Evolutionary conservation across 1,140 invertebrate species (phyloP).

Genomic region (Frieseomelitta varia): DNA sequence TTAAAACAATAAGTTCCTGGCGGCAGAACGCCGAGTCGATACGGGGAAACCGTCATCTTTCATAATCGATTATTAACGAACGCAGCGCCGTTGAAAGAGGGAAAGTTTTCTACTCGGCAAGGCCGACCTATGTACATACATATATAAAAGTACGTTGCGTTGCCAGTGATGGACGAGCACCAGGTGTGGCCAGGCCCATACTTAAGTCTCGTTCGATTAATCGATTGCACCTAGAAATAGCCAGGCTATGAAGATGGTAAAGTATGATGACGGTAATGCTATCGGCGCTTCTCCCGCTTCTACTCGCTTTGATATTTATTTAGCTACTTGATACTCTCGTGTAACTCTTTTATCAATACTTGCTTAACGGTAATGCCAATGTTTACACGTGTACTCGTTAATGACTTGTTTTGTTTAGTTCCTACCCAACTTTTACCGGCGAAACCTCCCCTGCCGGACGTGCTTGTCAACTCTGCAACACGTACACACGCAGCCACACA

Average conservation of each 20-base stretch:
- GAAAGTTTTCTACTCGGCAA: constrained; percentile 65
- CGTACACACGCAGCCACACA: neutral
- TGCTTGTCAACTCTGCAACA: neutral
- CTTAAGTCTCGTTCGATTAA: constrained; percentile 71
- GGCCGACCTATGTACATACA: constrained; percentile 50
- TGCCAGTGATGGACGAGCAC: constrained; percentile 67
- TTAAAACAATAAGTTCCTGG: constrained; percentile 73
- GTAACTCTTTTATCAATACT: constrained; percentile 22
- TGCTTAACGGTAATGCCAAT: neutral
- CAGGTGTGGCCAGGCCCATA: constrained; percentile 65
- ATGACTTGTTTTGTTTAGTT: neutral
- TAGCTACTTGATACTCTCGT: neutral
- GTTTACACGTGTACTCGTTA: neutral
- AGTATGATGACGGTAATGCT: constrained; percentile 49
- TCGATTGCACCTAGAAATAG: constrained; percentile 66
- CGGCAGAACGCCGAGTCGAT: constrained; percentile 59
- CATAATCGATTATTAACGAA: constrained; percentile 80
- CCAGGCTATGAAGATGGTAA: constrained; percentile 44
- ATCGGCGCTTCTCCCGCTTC: constrained; percentile 32
- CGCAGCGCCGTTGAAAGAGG: constrained; percentile 67
- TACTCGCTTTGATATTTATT: constrained; percentile 47
- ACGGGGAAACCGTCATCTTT: constrained; percentile 72
- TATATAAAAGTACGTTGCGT: constrained; percentile 61
- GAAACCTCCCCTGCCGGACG: neutral
- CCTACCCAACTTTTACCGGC: neutral